Conservation (phyloP, 2,888 invertebrate species). For the Notodonta ziczac region DNA sequence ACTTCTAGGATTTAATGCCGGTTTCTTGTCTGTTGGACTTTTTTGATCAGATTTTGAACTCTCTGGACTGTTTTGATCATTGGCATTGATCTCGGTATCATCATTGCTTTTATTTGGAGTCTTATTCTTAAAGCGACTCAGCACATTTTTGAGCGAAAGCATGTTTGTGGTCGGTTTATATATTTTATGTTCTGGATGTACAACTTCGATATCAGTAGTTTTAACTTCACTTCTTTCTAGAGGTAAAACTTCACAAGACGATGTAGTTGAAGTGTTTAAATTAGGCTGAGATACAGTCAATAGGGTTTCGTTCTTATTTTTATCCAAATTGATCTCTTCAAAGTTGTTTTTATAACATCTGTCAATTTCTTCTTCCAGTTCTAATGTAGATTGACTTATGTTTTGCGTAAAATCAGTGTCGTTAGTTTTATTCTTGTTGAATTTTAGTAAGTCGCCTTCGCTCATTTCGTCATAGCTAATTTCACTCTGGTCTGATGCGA, state of each 20-base stretch:
- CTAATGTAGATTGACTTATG: conserved; percentile 78
- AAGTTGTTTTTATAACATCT: conserved; percentile 80
- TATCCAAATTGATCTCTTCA: conserved; percentile 64
- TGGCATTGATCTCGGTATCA: conserved; percentile 70
- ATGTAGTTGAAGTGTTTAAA: conserved; percentile 80
- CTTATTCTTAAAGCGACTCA: conserved; percentile 80
- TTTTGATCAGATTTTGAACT: conserved; percentile 65
- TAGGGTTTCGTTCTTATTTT: conserved; percentile 67
- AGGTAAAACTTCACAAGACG: conserved; percentile 82
- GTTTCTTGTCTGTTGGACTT: conserved; percentile 74
- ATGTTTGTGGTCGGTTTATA: conserved; percentile 87
- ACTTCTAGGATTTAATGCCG: conserved; percentile 73
- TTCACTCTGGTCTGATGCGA: conserved; percentile 89
- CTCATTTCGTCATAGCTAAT: conserved; percentile 86
- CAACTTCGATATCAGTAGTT: conserved; percentile 73
- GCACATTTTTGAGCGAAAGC: conserved; percentile 82
- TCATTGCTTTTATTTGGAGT: conserved; percentile 71
- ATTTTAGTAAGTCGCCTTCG: conserved; percentile 75
- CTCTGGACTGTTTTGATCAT: conserved; percentile 70
- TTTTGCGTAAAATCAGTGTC: conserved; percentile 67
- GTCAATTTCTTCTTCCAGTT: conserved; percentile 80
- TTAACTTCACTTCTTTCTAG: conserved; percentile 73
- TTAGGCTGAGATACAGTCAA: conserved; percentile 70
- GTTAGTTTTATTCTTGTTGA: conserved; percentile 65
- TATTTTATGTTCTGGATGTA: conserved; percentile 92